Percentiles rank a stretch among this genome's conserved stretches.
Evolutionary conservation across 2,797 vertebrate species (phyloP).

Genomic region (Buceros bicornis): DNA sequence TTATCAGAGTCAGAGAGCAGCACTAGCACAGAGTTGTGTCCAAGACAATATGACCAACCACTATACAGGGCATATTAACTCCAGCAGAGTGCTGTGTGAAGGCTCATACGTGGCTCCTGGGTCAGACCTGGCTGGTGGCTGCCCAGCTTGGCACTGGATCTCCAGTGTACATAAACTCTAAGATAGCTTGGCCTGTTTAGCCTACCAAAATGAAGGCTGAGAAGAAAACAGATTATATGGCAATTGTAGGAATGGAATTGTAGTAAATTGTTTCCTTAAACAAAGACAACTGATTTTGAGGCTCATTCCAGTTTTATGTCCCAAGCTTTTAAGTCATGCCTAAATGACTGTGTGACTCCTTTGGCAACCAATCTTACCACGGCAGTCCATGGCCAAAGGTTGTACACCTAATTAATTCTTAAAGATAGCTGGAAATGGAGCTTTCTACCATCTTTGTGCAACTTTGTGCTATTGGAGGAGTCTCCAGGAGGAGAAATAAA

Average conservation of each 20-base stretch:
- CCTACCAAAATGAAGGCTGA: conserved; percentile 22
- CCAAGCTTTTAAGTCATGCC: not conserved
- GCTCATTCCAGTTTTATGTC: not conserved
- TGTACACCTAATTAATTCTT: not conserved
- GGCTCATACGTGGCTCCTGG: not conserved
- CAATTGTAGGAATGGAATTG: conserved; percentile 35
- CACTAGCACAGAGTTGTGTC: not conserved
- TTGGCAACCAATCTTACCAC: not conserved
- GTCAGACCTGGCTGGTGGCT: not conserved
- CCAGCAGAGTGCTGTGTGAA: not conserved
- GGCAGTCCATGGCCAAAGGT: not conserved
- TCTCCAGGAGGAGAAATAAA: not conserved
- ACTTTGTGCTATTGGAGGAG: not conserved
- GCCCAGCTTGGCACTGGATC: not conserved
- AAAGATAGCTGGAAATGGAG: not conserved
- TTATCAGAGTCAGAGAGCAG: not conserved
- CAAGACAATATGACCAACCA: not conserved
- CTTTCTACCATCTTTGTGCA: not conserved
- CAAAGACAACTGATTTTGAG: conserved; percentile 8
- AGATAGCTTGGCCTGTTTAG: conserved; percentile 4
- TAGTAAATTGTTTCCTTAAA: conserved; percentile 41
- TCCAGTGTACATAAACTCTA: not conserved
- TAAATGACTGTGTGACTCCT: not conserved
- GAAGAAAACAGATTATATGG: conserved; percentile 13
- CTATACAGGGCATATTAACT: not conserved